Percentiles rank a stretch among this genome's conserved stretches.
Evolutionary conservation across 64 coral and sea anemone genomes (phyloP).

Genomic region (Montipora efflorescens): DNA sequence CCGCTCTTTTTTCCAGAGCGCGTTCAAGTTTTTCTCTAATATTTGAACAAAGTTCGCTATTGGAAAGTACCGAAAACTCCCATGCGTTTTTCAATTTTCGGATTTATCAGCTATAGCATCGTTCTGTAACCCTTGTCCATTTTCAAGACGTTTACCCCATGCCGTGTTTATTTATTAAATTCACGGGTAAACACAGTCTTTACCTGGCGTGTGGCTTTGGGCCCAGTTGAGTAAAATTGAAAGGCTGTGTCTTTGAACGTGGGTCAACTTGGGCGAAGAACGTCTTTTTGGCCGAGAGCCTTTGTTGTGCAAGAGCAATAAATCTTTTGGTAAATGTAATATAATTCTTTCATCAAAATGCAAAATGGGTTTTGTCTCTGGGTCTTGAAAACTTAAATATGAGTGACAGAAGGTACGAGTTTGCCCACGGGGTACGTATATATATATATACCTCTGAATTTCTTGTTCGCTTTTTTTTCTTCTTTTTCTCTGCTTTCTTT

Average conservation of each 20-base stretch:
- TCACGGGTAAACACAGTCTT: slow-evolving; percentile 37
- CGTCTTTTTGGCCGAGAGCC: background rate
- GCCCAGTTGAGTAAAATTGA: background rate
- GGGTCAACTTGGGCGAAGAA: no score
- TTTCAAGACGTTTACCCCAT: slow-evolving; percentile 15
- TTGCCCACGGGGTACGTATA: slow-evolving; percentile 8
- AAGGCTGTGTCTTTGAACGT: background rate
- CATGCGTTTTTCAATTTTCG: background rate
- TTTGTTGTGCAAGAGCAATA: background rate
- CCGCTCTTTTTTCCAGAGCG: background rate
- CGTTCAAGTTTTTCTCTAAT: background rate
- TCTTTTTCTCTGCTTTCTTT: background rate
- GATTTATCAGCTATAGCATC: background rate
- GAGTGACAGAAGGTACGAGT: background rate
- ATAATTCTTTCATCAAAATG: slow-evolving; percentile 40
- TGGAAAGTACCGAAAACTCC: background rate
- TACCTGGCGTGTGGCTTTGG: background rate
- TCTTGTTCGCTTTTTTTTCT: background rate
- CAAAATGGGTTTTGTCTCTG: slow-evolving; percentile 22
- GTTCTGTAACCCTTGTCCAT: background rate
- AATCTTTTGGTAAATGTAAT: background rate
- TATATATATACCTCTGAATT: background rate
- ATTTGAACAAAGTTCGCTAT: no score
- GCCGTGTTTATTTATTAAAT: slow-evolving; percentile 64
- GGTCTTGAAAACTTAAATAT: background rate